Conservation (phyloP, 2,797 vertebrate species). For the Zalophus californianus region DNA sequence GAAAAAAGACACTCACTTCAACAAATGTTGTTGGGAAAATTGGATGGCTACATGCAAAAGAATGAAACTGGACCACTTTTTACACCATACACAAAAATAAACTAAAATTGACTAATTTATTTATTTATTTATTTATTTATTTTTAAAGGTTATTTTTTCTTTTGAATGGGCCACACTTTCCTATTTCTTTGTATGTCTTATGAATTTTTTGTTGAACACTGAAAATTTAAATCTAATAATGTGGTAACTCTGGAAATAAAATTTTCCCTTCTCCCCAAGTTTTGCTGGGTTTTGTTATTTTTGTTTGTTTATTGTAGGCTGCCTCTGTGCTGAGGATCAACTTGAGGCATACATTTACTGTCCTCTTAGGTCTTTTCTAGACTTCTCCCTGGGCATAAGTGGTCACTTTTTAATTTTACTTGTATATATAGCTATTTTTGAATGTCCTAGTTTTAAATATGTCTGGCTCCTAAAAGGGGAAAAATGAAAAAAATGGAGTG, state of each 20-base stretch:
- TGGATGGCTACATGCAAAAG: background rate
- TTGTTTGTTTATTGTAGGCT: background rate
- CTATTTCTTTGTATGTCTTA: background rate
- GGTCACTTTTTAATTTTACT: background rate
- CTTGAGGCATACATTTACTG: background rate
- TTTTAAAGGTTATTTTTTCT: background rate
- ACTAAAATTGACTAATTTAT: background rate
- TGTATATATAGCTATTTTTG: background rate
- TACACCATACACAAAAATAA: background rate
- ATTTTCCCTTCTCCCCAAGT: background rate
- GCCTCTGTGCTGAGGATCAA: background rate
- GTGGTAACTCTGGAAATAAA: background rate
- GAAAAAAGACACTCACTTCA: background rate
- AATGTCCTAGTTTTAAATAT: background rate
- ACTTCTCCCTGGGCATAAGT: background rate
- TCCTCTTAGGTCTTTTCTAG: background rate
- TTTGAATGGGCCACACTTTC: background rate
- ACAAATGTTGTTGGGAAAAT: background rate
- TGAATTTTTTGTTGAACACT: background rate
- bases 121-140: no score
- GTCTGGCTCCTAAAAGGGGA: background rate
- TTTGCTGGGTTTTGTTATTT: background rate
- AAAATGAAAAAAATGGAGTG: background rate
- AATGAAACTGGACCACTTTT: background rate
- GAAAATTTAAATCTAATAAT: background rate